These are phyloP conservation scores for Hecatera dysodea DNA, from an alignment of 2,888 invertebrate species.

Conservation along the genomic window DNA sequence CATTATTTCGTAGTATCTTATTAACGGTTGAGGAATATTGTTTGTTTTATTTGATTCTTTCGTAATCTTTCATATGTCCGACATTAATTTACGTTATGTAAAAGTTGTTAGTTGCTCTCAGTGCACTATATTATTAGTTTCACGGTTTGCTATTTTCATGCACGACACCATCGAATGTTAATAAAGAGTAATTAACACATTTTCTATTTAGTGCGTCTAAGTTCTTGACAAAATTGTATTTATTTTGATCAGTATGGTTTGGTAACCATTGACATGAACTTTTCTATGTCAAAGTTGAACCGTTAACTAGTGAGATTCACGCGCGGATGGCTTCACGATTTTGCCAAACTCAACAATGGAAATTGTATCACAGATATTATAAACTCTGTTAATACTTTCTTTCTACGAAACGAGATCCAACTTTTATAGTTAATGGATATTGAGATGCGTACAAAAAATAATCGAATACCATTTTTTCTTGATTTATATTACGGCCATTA, in stretches of 20 bases:
- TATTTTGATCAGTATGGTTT: slow-evolving; percentile 32
- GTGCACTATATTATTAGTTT: not conserved
- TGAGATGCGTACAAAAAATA: slow-evolving; percentile 54
- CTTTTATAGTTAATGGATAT: slow-evolving; percentile 53
- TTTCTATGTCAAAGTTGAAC: slow-evolving; percentile 88
- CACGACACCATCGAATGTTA: not conserved
- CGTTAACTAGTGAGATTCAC: slow-evolving; percentile 81
- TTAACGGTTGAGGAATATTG: slow-evolving; percentile 4
- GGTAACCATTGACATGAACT: slow-evolving; percentile 65
- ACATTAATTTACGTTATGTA: not conserved
- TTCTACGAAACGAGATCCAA: slow-evolving; percentile 61
- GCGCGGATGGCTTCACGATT: slow-evolving; percentile 79
- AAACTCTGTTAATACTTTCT: slow-evolving; percentile 73
- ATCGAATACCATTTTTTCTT: slow-evolving; percentile 41
- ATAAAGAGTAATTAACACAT: not conserved
- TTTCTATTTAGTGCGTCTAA: slow-evolving; percentile 26
- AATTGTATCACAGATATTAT: slow-evolving; percentile 72
- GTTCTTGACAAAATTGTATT: not conserved
- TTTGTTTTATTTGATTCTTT: slow-evolving; percentile 13
- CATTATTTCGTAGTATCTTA: slow-evolving; percentile 26
- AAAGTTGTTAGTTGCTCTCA: not conserved
- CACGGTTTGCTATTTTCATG: not conserved
- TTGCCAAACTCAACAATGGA: slow-evolving; percentile 78
- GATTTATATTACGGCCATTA: slow-evolving; percentile 49
- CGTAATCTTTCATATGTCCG: not conserved